Percentiles rank a stretch among this genome's conserved stretches.
phyloP scores from a whole-genome alignment of 2,797 vertebrate genomes.

The Hafferia zeledoni region DNA sequence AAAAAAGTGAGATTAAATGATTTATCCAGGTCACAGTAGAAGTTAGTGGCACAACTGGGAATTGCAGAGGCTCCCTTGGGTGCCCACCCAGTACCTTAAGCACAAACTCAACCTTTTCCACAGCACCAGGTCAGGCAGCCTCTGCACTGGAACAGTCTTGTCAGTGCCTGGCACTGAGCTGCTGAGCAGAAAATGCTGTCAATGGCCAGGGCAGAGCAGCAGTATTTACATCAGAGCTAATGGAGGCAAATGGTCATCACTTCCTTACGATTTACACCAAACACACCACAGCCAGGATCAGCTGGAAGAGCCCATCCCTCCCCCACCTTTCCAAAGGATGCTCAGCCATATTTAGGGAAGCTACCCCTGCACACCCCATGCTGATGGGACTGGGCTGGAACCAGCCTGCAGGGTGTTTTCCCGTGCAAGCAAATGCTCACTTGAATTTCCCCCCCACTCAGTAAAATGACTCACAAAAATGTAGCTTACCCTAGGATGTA shows the following conservation, averaged over 20 bases:
- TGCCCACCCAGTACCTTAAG: not conserved
- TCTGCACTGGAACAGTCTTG: not conserved
- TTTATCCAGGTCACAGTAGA: slow-evolving; percentile 1
- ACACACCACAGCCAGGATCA: not conserved
- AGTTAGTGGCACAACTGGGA: slow-evolving; percentile 15
- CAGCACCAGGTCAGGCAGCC: not conserved
- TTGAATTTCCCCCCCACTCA: not conserved
- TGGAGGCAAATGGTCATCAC: not conserved
- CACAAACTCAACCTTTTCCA: not conserved
- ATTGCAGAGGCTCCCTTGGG: not conserved
- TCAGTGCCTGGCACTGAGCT: not conserved
- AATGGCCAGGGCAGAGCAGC: not conserved
- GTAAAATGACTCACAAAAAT: not conserved
- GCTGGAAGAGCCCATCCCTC: not conserved
- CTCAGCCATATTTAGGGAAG: not conserved
- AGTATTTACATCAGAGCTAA: not conserved
- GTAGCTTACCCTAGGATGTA: not conserved
- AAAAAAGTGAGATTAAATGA: not conserved
- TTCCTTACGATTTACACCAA: not conserved
- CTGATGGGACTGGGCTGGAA: fast-evolving
- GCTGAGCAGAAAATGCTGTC: not conserved
- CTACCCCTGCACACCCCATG: fast-evolving
- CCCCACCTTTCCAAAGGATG: not conserved
- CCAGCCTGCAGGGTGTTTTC: not conserved
- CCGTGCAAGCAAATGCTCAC: not conserved